Conservation (phyloP, 2,113 vertebrate species). For the Trichechus manatus region DNA sequence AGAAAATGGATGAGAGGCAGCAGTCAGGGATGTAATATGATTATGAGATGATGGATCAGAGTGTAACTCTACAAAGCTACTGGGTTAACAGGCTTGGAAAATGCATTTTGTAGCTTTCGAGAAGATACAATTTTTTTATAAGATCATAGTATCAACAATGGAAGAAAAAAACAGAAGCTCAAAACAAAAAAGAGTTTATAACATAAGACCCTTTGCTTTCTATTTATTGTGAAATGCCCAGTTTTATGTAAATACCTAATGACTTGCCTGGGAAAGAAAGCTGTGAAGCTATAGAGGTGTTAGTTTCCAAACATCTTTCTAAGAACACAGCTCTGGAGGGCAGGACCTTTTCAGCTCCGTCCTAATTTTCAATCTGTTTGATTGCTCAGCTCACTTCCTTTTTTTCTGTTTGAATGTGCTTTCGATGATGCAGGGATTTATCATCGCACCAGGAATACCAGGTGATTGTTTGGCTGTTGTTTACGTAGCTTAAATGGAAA, state of each 20-base stretch:
- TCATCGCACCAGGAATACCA: not conserved
- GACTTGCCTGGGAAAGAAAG: not conserved
- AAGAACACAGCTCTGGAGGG: not conserved
- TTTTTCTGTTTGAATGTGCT: not conserved
- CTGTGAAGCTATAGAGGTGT: not conserved
- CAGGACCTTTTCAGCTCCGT: not conserved
- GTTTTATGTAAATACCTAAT: conserved; percentile 41
- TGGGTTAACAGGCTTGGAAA: conserved; percentile 82
- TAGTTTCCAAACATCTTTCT: conserved; percentile 5
- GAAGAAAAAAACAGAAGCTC: conserved; percentile 64
- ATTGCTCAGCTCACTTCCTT: not conserved
- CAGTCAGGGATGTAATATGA: conserved; percentile 81
- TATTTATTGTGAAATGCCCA: not conserved
- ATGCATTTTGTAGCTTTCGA: conserved; percentile 78
- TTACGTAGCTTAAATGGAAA: conserved; percentile 55
- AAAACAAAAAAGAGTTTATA: conserved; percentile 55
- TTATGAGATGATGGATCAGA: conserved; percentile 82
- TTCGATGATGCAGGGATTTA: conserved; percentile 49
- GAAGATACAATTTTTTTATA: conserved; percentile 68
- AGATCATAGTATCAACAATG: conserved; percentile 64
- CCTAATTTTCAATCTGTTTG: conserved; percentile 37
- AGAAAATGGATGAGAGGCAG: conserved; percentile 80
- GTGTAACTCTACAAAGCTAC: conserved; percentile 78
- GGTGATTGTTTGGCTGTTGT: not conserved
- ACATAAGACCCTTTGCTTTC: not conserved